phyloP scores from a whole-genome alignment of 1,140 invertebrate species.

The Octopus bimaculoides region DNA sequence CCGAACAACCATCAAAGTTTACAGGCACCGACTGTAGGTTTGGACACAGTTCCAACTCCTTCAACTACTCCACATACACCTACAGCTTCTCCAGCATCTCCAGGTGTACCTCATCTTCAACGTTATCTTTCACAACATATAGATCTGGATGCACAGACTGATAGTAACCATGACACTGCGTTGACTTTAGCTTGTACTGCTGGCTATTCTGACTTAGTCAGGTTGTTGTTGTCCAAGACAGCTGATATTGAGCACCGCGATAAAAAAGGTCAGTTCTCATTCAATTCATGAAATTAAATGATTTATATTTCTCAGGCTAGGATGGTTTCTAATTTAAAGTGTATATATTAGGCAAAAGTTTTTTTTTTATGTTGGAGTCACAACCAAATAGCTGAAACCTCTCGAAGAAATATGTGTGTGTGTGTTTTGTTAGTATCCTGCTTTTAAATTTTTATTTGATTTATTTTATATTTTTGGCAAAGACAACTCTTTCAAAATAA shows the following conservation, averaged over 20 bases:
- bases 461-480: no score
- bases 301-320: no score
- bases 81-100: constrained; percentile 44
- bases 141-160: constrained; percentile 94
- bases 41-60: constrained; percentile 39
- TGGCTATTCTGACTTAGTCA: constrained; percentile 93
- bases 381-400: no score
- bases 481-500: no score
- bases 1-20: constrained; percentile 8
- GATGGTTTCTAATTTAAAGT: no score
- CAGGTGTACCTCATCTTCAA: constrained; percentile 40
- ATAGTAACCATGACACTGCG: constrained; percentile 97
- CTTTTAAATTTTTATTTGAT: no score
- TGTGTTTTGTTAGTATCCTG: no score
- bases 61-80: constrained; percentile 40
- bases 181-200: constrained; percentile 95
- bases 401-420: no score
- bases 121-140: constrained; percentile 35
- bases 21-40: constrained; percentile 24
- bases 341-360: no score
- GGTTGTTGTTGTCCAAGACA: constrained; percentile 81
- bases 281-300: no score
- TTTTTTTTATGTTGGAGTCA: no score
- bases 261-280: constrained; percentile 71
- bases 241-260: constrained; percentile 97